Percentiles rank a stretch among this genome's conserved stretches.
Conservation (phyloP, 1,140 invertebrate genomes). For the Ceratina australensis region DNA sequence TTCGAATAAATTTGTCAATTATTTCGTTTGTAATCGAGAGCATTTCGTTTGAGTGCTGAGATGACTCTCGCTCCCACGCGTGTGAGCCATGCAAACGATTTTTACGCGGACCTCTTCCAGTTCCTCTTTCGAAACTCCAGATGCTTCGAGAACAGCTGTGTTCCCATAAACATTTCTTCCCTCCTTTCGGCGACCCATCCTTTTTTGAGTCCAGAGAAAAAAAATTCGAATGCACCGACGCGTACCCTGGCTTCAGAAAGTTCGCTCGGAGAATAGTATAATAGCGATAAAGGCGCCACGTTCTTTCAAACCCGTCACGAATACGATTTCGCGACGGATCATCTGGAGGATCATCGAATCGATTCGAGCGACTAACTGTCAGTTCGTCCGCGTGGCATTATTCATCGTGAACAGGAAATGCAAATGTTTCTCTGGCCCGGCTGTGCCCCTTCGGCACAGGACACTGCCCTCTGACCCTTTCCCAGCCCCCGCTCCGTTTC, state of each 20-base stretch:
- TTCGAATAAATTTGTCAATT: neutral
- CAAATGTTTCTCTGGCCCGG: slow-evolving; percentile 60
- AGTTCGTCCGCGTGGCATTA: slow-evolving; percentile 53
- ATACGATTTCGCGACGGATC: neutral
- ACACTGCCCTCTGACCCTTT: slow-evolving; percentile 66
- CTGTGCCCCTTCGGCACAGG: slow-evolving; percentile 42
- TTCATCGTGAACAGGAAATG: slow-evolving; percentile 68
- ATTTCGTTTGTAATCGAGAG: neutral
- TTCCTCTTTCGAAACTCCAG: slow-evolving; percentile 5
- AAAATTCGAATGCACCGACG: too few relatives aligned
- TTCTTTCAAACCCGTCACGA: neutral
- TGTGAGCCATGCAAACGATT: slow-evolving; percentile 51
- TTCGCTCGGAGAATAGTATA: too few relatives aligned
- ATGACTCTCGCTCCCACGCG: slow-evolving; percentile 52
- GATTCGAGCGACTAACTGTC: slow-evolving; percentile 27
- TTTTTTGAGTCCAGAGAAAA: neutral
- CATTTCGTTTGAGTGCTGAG: too few relatives aligned
- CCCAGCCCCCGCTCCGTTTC: slow-evolving; percentile 2
- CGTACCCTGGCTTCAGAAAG: neutral
- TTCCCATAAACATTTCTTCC: slow-evolving; percentile 44
- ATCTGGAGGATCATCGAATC: neutral
- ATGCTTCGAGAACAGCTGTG: slow-evolving; percentile 43
- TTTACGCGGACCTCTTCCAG: slow-evolving; percentile 35
- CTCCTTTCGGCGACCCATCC: neutral
- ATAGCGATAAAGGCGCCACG: too few relatives aligned